Conservation (phyloP, 2,888 invertebrate species). For the Torymus tubicola region DNA sequence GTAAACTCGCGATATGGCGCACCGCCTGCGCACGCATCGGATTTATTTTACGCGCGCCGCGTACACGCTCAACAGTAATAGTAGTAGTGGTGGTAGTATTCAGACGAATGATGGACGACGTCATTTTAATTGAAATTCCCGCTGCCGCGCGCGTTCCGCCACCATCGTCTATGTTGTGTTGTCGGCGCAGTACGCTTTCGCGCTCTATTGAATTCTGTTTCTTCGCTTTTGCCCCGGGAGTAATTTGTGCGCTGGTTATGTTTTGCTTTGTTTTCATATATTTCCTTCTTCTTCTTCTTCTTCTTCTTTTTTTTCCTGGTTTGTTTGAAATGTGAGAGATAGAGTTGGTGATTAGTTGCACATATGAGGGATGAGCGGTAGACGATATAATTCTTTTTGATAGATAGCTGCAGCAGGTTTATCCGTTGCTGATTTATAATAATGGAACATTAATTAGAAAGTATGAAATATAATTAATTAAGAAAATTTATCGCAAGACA, state of each 20-base stretch:
- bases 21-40: background rate
- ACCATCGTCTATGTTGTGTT: background rate
- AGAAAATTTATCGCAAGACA: too few relatives aligned
- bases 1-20: background rate
- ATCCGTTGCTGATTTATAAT: too few relatives aligned
- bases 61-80: background rate
- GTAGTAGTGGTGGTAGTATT: background rate
- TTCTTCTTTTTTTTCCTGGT: background rate
- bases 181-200: constrained; percentile 26
- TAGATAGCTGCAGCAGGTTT: too few relatives aligned
- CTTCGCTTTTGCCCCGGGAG: constrained; percentile 13
- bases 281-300: background rate
- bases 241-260: constrained; percentile 3
- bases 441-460: too few relatives aligned
- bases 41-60: constrained; percentile 27
- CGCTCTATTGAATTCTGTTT: constrained; percentile 46
- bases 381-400: too few relatives aligned
- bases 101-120: constrained; percentile 44
- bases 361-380: too few relatives aligned
- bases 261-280: too few relatives aligned
- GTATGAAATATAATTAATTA: too few relatives aligned
- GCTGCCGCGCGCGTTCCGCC: constrained; percentile 24
- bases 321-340: background rate
- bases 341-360: too few relatives aligned
- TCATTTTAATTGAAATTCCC: constrained; percentile 53